Evolutionary conservation across 2,113 vertebrate genomes (phyloP).

Genomic region (Cololabis saira): DNA sequence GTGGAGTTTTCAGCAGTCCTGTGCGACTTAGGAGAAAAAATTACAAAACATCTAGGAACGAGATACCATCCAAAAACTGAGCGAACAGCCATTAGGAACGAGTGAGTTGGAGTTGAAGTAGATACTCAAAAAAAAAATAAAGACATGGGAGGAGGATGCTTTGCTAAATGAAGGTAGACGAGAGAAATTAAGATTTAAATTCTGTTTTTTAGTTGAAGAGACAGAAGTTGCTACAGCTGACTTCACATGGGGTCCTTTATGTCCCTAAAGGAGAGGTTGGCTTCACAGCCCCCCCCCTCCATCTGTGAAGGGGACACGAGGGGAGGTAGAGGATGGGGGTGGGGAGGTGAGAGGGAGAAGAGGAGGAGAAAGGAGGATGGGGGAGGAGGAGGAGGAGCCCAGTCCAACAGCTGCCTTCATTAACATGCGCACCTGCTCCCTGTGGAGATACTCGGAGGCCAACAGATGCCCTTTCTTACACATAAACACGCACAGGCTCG

Average conservation of each 20-base stretch:
- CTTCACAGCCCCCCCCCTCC: constrained; percentile 70
- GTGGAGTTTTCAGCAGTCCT: constrained; percentile 43
- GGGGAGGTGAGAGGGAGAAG: not conserved
- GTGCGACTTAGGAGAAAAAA: constrained; percentile 40
- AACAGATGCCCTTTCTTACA: constrained; percentile 79
- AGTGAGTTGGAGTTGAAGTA: not conserved
- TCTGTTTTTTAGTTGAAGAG: constrained; percentile 35
- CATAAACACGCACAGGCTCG: constrained; percentile 49
- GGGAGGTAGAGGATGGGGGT: constrained; percentile 25
- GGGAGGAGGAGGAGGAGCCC: constrained; percentile 57
- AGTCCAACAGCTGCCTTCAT: constrained; percentile 88
- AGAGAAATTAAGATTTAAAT: constrained; percentile 38
- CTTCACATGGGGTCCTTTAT: constrained; percentile 75
- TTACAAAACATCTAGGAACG: not conserved
- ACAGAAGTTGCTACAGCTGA: constrained; percentile 80
- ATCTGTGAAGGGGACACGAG: constrained; percentile 70
- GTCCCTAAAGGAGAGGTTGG: constrained; percentile 67
- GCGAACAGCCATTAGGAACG: not conserved
- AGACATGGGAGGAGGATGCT: not conserved
- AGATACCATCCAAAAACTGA: not conserved
- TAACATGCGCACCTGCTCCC: constrained; percentile 95
- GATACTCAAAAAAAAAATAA: not conserved
- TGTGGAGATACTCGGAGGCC: constrained; percentile 81
- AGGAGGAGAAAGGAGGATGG: constrained; percentile 50
- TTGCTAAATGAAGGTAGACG: constrained; percentile 25